Conservation (phyloP, 1,140 invertebrate species). For the Spodoptera frugiperda region DNA sequence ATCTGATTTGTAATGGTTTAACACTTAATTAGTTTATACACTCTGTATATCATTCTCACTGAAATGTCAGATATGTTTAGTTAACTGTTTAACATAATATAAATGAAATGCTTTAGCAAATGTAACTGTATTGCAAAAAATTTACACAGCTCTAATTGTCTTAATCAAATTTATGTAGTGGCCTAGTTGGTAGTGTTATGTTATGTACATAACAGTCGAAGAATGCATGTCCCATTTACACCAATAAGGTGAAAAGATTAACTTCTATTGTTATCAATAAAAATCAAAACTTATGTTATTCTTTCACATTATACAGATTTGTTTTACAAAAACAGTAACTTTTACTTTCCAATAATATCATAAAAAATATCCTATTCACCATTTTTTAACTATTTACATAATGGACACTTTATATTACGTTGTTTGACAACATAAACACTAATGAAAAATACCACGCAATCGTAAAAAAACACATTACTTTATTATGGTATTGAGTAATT, state of each 20-base stretch:
- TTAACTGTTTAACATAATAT: not conserved
- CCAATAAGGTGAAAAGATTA: not conserved
- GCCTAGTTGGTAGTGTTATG: slow-evolving; percentile 19
- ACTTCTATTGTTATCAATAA: not conserved
- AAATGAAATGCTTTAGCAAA: not conserved
- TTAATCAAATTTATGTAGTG: slow-evolving; percentile 23
- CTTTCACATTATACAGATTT: not conserved
- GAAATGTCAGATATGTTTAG: not conserved
- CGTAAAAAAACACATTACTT: slow-evolving; percentile 9
- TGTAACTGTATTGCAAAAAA: slow-evolving; percentile 8
- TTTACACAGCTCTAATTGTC: slow-evolving; percentile 4
- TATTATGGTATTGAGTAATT: not conserved
- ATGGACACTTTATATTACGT: not conserved
- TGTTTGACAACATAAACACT: slow-evolving; percentile 30
- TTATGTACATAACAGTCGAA: slow-evolving; percentile 30
- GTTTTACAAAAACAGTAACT: not conserved
- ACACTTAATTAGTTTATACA: slow-evolving; percentile 2
- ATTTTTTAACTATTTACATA: not conserved
- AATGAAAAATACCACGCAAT: not conserved
- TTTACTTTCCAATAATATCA: not conserved
- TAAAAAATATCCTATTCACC: not conserved
- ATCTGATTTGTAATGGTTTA: slow-evolving; percentile 5
- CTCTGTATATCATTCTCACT: not conserved
- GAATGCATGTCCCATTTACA: slow-evolving; percentile 2
- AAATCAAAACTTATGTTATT: no score